These are phyloP conservation scores for Ctena decussata DNA, from an alignment of 2,888 invertebrate genomes.

Conservation along the genomic window DNA sequence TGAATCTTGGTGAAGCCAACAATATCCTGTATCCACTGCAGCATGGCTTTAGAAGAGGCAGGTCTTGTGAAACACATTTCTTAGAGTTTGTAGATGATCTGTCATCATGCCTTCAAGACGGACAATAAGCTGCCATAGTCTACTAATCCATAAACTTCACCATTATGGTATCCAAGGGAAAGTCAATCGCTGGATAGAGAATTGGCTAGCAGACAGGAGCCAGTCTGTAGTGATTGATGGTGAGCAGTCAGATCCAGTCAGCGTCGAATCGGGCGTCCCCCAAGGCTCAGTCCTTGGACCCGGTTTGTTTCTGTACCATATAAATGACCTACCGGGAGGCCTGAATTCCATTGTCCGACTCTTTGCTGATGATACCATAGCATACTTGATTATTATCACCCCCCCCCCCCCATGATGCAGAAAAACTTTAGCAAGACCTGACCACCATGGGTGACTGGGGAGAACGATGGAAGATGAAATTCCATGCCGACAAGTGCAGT, in stretches of 20 bases:
- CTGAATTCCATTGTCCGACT: not conserved
- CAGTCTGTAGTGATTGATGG: conserved; percentile 42
- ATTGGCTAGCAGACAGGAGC: conserved; percentile 19
- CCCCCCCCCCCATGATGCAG: not conserved
- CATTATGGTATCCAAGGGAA: conserved; percentile 35
- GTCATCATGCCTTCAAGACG: not conserved
- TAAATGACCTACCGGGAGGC: conserved; percentile 23
- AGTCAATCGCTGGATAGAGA: conserved; percentile 18
- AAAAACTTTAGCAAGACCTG: conserved; percentile 15
- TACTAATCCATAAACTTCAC: conserved; percentile 18
- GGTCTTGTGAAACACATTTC: conserved; percentile 9
- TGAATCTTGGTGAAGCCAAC: not conserved
- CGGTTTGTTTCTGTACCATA: conserved; percentile 19
- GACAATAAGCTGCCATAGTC: not conserved
- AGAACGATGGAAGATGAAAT: not conserved
- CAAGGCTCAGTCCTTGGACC: conserved; percentile 24
- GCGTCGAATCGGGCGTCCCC: too few species aligned
- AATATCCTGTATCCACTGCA: conserved; percentile 2
- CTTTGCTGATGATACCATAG: conserved; percentile 37
- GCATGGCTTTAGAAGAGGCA: conserved; percentile 3
- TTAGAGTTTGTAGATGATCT: conserved; percentile 3
- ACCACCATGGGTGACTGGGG: not conserved
- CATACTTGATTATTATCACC: conserved; percentile 1
- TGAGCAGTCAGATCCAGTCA: conserved; percentile 22
- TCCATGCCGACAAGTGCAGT: conserved; percentile 21